A percentile compares a stretch with the other conserved stretches of the same genome.
These are phyloP conservation scores for Ennomos fuscantarius DNA, from an alignment of 2,888 invertebrate genomes.

Conservation along the genomic window DNA sequence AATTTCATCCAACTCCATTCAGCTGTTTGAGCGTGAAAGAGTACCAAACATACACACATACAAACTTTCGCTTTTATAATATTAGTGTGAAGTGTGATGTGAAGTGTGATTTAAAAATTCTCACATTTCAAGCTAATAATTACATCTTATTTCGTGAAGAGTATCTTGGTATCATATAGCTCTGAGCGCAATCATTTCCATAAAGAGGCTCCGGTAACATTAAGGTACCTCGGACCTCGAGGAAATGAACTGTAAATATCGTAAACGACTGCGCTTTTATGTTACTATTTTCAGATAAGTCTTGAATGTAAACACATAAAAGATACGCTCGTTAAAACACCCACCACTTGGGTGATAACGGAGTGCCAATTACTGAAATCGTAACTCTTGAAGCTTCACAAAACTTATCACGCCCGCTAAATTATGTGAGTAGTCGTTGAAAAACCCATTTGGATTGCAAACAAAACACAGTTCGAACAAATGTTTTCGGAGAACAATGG, in stretches of 20 bases:
- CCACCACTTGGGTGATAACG: conserved; percentile 39
- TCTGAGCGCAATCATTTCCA: conserved; percentile 27
- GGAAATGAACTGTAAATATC: conserved; percentile 46
- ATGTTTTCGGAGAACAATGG: conserved; percentile 23
- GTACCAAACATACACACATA: too few species aligned
- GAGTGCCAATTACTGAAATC: conserved; percentile 40
- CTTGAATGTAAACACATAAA: conserved; percentile 52
- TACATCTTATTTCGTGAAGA: conserved; percentile 18
- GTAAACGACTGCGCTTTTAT: conserved; percentile 41
- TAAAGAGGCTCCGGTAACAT: conserved; percentile 28
- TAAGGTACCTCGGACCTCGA: conserved; percentile 20
- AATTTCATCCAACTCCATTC: too few species aligned
- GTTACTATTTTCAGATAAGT: conserved; percentile 49
- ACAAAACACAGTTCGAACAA: conserved; percentile 24
- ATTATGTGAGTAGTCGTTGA: conserved; percentile 27
- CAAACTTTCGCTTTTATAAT: too few species aligned
- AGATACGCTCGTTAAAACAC: conserved; percentile 46
- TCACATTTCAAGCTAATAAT: conserved; percentile 6
- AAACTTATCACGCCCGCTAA: conserved; percentile 25
- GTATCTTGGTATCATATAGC: conserved; percentile 22
- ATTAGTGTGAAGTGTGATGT: too few species aligned
- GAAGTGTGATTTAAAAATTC: too few species aligned
- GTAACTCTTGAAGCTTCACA: conserved; percentile 34
- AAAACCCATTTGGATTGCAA: conserved; percentile 27
- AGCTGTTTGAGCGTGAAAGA: too few species aligned